These are phyloP conservation scores for Tuberolachnus salignus DNA, from an alignment of 2,888 invertebrate species.

Conservation along the genomic window DNA sequence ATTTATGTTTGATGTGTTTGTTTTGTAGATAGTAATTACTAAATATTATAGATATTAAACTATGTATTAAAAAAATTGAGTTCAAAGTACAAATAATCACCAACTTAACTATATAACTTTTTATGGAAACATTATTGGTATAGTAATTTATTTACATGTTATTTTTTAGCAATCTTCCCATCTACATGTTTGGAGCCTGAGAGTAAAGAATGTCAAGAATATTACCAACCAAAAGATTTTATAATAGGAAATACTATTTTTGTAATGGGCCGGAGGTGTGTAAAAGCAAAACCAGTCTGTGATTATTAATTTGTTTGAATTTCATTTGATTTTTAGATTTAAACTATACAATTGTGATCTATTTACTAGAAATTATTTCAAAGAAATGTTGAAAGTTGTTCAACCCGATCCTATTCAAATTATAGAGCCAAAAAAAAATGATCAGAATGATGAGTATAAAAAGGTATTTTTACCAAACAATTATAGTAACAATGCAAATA, in stretches of 20 bases:
- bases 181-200: slow-evolving; percentile 73
- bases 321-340: slow-evolving; percentile 64
- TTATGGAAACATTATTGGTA: no score
- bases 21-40: no score
- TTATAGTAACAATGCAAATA: neutral
- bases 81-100: no score
- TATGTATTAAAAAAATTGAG: no score
- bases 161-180: slow-evolving; percentile 68
- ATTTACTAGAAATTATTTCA: slow-evolving; percentile 79
- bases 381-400: slow-evolving; percentile 63
- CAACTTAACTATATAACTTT: no score
- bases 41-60: no score
- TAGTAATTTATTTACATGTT: slow-evolving; percentile 23
- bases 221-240: slow-evolving; percentile 79
- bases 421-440: slow-evolving; percentile 52
- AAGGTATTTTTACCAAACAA: slow-evolving; percentile 10
- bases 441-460: slow-evolving; percentile 11
- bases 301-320: neutral
- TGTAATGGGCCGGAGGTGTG: slow-evolving; percentile 69
- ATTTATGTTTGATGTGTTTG: no score
- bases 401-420: slow-evolving; percentile 63
- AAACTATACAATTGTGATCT: slow-evolving; percentile 79
- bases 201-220: slow-evolving; percentile 72
- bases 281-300: neutral
- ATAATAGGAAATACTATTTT: slow-evolving; percentile 74